Percentiles rank a stretch among this genome's conserved stretches.
Conservation (phyloP, 2,888 invertebrate genomes). For the Drosophila cracens region DNA sequence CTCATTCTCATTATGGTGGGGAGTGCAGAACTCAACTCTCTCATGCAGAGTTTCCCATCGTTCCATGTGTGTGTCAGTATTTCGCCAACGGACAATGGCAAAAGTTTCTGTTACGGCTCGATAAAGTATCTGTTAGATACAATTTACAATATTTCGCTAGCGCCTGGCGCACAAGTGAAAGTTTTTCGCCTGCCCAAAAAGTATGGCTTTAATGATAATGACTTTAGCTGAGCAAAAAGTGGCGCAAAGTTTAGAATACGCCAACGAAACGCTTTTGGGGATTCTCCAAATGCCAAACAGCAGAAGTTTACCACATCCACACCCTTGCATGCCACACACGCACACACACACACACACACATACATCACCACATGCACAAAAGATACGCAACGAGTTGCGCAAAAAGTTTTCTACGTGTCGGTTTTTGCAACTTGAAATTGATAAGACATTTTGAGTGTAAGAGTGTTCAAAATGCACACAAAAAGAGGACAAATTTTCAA, state of each 20-base stretch:
- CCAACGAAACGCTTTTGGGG: slow-evolving; percentile 74
- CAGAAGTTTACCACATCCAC: slow-evolving; percentile 55
- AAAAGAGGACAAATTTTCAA: slow-evolving; percentile 28
- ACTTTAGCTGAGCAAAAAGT: slow-evolving; percentile 75
- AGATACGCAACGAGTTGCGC: slow-evolving; percentile 59
- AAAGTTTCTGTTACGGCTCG: slow-evolving; percentile 76
- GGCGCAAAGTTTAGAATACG: slow-evolving; percentile 75
- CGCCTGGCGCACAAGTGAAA: slow-evolving; percentile 59
- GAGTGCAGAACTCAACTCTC: slow-evolving; percentile 57
- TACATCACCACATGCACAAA: slow-evolving; percentile 10
- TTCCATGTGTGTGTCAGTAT: slow-evolving; percentile 46
- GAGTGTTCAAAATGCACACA: slow-evolving; percentile 13
- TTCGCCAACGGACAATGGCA: slow-evolving; percentile 76
- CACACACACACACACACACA: slow-evolving; percentile 20
- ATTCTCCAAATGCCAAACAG: slow-evolving; percentile 70
- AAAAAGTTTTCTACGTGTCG: slow-evolving; percentile 69
- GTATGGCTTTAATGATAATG: slow-evolving; percentile 78
- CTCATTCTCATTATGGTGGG: slow-evolving; percentile 57
- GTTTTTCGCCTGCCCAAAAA: slow-evolving; percentile 65
- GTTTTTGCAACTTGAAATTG: slow-evolving; percentile 73
- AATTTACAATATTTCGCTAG: slow-evolving; percentile 73
- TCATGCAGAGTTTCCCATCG: slow-evolving; percentile 31
- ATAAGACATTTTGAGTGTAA: slow-evolving; percentile 54
- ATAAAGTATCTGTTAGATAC: slow-evolving; percentile 77
- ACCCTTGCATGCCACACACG: slow-evolving; percentile 19